Conservation (phyloP, 2,888 invertebrate species). For the Hirtodrosophila histrioides region DNA sequence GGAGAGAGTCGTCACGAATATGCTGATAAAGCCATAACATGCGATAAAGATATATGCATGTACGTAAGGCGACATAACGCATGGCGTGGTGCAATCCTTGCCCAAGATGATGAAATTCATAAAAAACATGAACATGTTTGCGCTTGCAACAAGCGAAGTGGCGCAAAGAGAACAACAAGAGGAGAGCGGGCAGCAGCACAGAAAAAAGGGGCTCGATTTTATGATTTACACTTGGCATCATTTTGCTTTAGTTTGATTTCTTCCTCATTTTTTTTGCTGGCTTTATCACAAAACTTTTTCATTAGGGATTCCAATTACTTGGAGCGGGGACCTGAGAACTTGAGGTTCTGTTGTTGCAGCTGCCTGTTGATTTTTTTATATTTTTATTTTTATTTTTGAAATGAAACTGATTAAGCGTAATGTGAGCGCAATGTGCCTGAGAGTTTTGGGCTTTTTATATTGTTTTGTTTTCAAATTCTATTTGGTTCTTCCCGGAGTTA, state of each 20-base stretch:
- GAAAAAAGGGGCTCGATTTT: slow-evolving; percentile 72
- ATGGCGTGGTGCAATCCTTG: slow-evolving; percentile 56
- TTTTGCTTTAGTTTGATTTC: slow-evolving; percentile 42
- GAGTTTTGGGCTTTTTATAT: not conserved
- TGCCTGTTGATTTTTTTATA: slow-evolving; percentile 50
- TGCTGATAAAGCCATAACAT: slow-evolving; percentile 22
- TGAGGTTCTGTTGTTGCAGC: slow-evolving; percentile 28
- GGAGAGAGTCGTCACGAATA: slow-evolving; percentile 3
- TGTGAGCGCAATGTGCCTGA: slow-evolving; percentile 46
- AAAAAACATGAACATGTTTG: slow-evolving; percentile 58
- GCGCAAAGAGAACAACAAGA: slow-evolving; percentile 11
- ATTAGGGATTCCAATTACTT: slow-evolving; percentile 68
- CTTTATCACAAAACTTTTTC: slow-evolving; percentile 57
- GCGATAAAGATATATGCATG: slow-evolving; percentile 28
- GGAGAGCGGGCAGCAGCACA: slow-evolving; percentile 15
- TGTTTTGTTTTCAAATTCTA: not conserved
- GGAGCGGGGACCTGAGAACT: not conserved
- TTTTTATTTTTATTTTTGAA: slow-evolving; percentile 23
- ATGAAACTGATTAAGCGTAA: slow-evolving; percentile 69
- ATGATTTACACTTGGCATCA: slow-evolving; percentile 51
- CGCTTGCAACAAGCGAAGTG: slow-evolving; percentile 56
- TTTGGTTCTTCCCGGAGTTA: not conserved
- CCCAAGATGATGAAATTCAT: slow-evolving; percentile 68
- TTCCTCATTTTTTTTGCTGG: slow-evolving; percentile 24
- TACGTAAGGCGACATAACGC: not conserved